Conservation (phyloP, 2,888 invertebrate genomes). For the Callinectes sapidus region DNA sequence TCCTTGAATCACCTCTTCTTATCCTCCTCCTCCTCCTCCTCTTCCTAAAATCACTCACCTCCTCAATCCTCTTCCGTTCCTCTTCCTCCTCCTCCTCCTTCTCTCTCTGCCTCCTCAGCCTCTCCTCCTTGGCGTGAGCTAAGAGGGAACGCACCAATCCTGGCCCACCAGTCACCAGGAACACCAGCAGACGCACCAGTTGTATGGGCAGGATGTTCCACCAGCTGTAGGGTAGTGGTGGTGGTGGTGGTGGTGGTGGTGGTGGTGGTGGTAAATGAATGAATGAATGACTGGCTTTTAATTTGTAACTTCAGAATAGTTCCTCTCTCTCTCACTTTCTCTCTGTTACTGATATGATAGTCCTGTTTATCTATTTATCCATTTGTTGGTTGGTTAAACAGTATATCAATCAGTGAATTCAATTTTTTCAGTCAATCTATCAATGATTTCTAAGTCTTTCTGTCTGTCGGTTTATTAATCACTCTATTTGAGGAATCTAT, state of each 20-base stretch:
- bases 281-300: not conserved
- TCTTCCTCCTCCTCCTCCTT: slow-evolving; percentile 75
- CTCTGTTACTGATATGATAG: not conserved
- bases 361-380: too few relatives aligned
- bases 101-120: slow-evolving; percentile 76
- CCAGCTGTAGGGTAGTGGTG: slow-evolving; percentile 74
- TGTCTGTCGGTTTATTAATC: too few relatives aligned
- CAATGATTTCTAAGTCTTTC: too few relatives aligned
- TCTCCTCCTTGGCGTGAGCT: slow-evolving; percentile 74
- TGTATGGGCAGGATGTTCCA: slow-evolving; percentile 89
- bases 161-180: slow-evolving; percentile 73
- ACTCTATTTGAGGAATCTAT: too few relatives aligned
- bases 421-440: too few relatives aligned
- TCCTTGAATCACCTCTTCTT: not conserved
- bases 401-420: too few relatives aligned
- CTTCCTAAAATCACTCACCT: slow-evolving; percentile 53
- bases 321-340: not conserved
- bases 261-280: not conserved
- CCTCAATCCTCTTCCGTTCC: slow-evolving; percentile 76
- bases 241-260: not conserved
- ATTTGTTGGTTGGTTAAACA: too few relatives aligned
- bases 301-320: too few relatives aligned
- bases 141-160: slow-evolving; percentile 54
- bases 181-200: slow-evolving; percentile 81
- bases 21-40: slow-evolving; percentile 72